Base-by-base conservation (phyloP, 2,797 vertebrate species). In the Huso huso region DNA sequence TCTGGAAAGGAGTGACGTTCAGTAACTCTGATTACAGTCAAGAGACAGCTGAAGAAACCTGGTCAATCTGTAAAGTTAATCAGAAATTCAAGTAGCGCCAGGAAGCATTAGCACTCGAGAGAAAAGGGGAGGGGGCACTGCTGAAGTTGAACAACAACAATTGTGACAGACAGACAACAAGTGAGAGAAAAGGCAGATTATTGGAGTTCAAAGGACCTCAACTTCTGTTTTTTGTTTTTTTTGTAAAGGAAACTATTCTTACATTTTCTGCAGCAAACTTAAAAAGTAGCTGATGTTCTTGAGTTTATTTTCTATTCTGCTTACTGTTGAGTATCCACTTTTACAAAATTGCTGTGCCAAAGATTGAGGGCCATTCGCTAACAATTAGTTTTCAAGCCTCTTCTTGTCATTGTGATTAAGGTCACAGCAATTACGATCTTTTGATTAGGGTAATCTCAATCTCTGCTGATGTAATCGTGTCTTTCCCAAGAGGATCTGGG, bases 381-480 rank as follows among this genome's bases (percentile, higher is more conserved):
- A 18, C 49, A 58, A n/a, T 52, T 48, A 2, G 48, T 48, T 37
- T 51, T 64, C 18, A 67, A 65, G 62, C 62, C 49, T 18, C 48
- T 51, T 18, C 58, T 59, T 61, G 58, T 58, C 66, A 48, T 10
- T 53, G 49, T 10, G 58, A 66, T 18, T 59, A 66, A 58, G 63
- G 52, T 68, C 69, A 63, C 48, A 66, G 55, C 69, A 64, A 59
- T 61, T 68, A 63, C 50, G 9, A 49, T 49, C 67, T 48, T 6
- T 66, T 70, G 65, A 77, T 73, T 71, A 64, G 48, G 61, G 59
- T 48, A 63, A 66, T 64, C 68, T 69, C 49, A 71, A 62, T 58
- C 64, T 58, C 50, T 68, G 70, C 67, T 53, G 66, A 62, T 10
- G 64, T 68, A 67, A 75, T 55, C 62, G 63, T 52, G 66, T 66